Conservation (phyloP, 2,113 vertebrate species). For the Eurystomus gularis region DNA sequence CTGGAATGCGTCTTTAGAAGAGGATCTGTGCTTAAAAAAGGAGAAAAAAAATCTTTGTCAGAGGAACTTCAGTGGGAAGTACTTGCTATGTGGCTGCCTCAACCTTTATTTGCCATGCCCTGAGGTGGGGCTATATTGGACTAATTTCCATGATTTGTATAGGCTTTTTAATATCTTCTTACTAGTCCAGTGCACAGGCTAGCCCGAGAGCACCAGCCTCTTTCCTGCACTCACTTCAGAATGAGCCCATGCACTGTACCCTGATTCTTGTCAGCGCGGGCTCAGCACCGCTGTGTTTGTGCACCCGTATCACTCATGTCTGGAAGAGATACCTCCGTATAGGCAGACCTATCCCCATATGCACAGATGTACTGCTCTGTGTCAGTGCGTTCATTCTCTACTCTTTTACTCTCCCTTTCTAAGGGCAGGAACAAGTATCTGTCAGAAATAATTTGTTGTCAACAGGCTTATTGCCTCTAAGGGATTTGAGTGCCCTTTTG, state of each 20-base stretch:
- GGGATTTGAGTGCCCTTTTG: constrained; percentile 46
- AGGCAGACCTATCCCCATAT: neutral
- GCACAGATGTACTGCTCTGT: neutral
- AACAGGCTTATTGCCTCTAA: constrained; percentile 40
- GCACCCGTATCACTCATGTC: neutral
- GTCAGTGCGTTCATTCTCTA: neutral
- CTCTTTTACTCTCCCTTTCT: neutral
- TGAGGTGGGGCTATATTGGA: neutral
- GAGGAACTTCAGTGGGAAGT: neutral
- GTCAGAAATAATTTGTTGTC: constrained; percentile 45
- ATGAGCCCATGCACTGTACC: neutral
- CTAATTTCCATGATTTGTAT: neutral
- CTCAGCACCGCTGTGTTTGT: neutral
- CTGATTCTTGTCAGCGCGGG: neutral
- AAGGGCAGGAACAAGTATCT: constrained; percentile 33
- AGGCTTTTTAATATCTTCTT: neutral
- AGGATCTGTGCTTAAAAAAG: neutral
- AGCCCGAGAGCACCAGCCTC: neutral
- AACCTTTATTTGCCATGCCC: neutral
- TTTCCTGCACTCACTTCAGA: neutral
- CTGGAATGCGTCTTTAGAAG: neutral
- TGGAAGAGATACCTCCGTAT: neutral
- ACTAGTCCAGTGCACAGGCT: neutral
- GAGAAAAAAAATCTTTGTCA: neutral
- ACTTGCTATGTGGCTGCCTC: accelerated